These are phyloP conservation scores for Enteromius viviparus DNA, from an alignment of 2,797 vertebrate genomes.

Conservation along the genomic window DNA sequence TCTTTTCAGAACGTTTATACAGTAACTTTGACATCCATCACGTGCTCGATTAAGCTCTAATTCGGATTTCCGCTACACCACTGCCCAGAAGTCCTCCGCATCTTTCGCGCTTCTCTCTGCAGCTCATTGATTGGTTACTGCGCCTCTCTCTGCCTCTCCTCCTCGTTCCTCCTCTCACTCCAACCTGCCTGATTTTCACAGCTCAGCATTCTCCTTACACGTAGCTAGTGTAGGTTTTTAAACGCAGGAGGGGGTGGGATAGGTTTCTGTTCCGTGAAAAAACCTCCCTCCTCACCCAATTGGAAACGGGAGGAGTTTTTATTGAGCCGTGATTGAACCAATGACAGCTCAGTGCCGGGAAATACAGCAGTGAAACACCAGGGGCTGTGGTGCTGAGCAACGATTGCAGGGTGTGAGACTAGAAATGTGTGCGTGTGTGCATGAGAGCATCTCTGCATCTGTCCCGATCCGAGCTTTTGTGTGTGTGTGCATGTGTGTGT, in stretches of 20 bases:
- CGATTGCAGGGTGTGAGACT: constrained; percentile 71
- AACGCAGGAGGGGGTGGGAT: constrained; percentile 45
- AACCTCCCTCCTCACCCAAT: constrained; percentile 60
- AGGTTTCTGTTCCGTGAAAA: constrained; percentile 13
- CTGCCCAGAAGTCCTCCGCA: not conserved
- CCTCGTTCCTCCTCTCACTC: constrained; percentile 5
- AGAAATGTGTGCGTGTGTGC: constrained; percentile 62
- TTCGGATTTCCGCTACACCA: not conserved
- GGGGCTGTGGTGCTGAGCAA: constrained; percentile 68
- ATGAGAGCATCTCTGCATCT: constrained; percentile 62
- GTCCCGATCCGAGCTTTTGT: constrained; percentile 62
- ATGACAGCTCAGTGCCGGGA: constrained; percentile 76
- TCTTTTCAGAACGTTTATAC: not conserved
- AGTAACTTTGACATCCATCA: not conserved
- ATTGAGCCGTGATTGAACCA: constrained; percentile 73
- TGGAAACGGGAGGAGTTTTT: constrained; percentile 70
- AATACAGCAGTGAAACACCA: constrained; percentile 80
- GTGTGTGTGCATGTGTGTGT: constrained; percentile 47
- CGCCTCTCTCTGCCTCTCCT: not conserved
- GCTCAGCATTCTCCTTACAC: constrained; percentile 44
- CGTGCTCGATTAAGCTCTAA: not conserved
- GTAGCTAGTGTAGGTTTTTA: constrained; percentile 46
- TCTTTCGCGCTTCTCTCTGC: constrained; percentile 8
- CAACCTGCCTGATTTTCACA: not conserved
- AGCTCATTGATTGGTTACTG: constrained; percentile 20